A percentile compares a stretch with the other conserved stretches of the same genome.
Conservation (phyloP, 2,888 invertebrate species). For the Pomacea canaliculata region DNA sequence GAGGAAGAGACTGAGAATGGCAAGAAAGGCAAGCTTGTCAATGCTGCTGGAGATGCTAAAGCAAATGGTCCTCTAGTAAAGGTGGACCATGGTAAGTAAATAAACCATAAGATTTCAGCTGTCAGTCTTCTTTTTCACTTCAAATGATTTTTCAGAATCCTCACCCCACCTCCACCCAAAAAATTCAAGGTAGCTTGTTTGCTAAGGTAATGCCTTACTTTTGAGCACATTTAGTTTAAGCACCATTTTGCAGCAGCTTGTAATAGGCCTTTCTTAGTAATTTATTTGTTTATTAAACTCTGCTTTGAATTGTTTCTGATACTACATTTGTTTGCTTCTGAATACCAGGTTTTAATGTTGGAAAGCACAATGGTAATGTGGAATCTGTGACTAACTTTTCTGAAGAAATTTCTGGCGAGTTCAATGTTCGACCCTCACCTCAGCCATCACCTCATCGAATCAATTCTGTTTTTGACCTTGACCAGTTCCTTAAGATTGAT, state of each 20-base stretch:
- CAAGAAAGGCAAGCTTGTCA: neutral
- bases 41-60: conserved; percentile 19
- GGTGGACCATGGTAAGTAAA: neutral
- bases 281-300: too few species aligned
- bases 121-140: neutral
- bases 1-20: conserved; percentile 11
- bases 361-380: conserved; percentile 58
- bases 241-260: too few species aligned
- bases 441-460: conserved; percentile 28
- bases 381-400: conserved; percentile 50
- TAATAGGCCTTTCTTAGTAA: too few species aligned
- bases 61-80: neutral
- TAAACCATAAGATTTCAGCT: neutral
- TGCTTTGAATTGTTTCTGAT: neutral
- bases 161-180: too few species aligned
- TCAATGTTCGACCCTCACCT: conserved; percentile 42
- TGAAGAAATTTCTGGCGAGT: conserved; percentile 40
- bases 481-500: conserved; percentile 87
- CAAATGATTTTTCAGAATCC: too few species aligned
- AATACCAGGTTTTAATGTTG: conserved; percentile 35
- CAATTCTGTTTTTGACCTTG: conserved; percentile 79
- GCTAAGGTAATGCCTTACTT: too few species aligned
- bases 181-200: too few species aligned
- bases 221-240: too few species aligned
- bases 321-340: neutral